Evolutionary conservation across 2,797 vertebrate species (phyloP).

Genomic region (Lycodopsis pacificus): DNA sequence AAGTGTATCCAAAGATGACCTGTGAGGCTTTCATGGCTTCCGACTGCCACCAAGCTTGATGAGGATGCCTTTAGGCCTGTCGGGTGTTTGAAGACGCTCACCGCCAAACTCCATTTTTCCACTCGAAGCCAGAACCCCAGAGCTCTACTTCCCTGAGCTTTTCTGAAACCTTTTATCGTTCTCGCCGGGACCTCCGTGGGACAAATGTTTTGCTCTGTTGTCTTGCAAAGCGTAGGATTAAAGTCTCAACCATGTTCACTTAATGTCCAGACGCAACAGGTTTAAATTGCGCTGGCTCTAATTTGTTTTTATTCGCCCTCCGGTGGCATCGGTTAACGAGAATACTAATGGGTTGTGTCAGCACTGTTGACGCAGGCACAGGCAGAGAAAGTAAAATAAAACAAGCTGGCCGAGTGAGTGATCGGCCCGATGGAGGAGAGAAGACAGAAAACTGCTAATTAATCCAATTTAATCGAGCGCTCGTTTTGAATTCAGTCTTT

Average conservation of each 20-base stretch:
- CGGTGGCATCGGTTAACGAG: slow-evolving; percentile 14
- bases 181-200: background rate
- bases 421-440: background rate
- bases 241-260: slow-evolving; percentile 19
- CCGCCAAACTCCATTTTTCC: background rate
- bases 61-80: background rate
- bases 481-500: slow-evolving; percentile 2
- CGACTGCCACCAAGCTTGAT: no score
- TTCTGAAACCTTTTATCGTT: slow-evolving; percentile 21
- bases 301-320: slow-evolving; percentile 38
- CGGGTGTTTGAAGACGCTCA: background rate
- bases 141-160: background rate
- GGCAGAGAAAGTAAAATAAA: slow-evolving; percentile 7
- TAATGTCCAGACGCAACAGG: slow-evolving; percentile 30
- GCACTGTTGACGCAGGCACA: background rate
- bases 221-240: slow-evolving; percentile 50
- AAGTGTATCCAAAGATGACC: background rate
- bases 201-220: slow-evolving; percentile 49
- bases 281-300: slow-evolving; percentile 31
- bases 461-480: background rate
- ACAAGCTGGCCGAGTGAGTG: background rate
- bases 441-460: background rate
- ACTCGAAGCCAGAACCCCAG: background rate
- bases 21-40: background rate
- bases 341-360: slow-evolving; percentile 22